Conservation (phyloP, 2,113 vertebrate species). For the Acrocephalus arundinaceus region DNA sequence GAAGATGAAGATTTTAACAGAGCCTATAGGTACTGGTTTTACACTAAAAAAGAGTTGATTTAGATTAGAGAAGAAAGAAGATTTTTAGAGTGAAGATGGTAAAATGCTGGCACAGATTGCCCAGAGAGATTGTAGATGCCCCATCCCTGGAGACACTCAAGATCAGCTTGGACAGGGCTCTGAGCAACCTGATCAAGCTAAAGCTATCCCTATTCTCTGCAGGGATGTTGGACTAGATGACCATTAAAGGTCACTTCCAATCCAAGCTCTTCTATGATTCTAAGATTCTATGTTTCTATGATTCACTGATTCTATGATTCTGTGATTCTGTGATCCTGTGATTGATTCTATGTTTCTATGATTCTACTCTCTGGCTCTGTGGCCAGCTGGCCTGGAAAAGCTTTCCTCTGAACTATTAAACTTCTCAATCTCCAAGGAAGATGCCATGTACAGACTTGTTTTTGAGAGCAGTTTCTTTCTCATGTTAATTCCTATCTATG, state of each 20-base stretch:
- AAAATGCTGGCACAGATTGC: no score
- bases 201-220: background rate
- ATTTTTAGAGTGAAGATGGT: background rate
- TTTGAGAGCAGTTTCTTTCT: background rate
- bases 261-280: background rate
- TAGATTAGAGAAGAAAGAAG: background rate
- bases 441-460: background rate
- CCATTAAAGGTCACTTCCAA: background rate
- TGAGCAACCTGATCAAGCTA: background rate
- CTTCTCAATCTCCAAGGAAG: background rate
- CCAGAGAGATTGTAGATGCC: background rate
- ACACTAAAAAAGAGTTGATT: background rate
- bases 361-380: rapidly evolving
- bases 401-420: rapidly evolving
- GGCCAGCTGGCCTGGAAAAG: background rate
- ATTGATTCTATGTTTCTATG: background rate
- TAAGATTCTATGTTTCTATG: background rate
- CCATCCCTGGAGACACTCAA: no score
- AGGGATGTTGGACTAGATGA: background rate
- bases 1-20: background rate
- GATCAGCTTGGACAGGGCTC: background rate
- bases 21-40: background rate
- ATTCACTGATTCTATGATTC: background rate
- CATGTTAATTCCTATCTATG: background rate
- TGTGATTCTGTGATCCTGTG: background rate